phyloP scores from a whole-genome alignment of 2,113 vertebrate genomes.

The Fukomys damarensis region DNA sequence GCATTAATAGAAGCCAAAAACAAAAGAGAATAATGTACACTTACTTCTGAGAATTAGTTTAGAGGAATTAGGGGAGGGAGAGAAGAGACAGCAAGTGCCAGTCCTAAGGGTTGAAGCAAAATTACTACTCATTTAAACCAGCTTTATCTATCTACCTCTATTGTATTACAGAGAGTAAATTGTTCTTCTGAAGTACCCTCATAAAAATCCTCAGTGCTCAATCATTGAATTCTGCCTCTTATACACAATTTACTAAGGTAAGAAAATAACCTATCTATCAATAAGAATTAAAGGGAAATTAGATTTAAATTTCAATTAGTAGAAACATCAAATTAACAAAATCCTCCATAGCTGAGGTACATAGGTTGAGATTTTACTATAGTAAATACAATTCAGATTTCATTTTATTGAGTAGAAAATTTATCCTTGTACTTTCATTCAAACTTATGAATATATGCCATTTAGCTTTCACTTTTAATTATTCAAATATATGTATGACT shows the following conservation, averaged over 20 bases:
- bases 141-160: neutral
- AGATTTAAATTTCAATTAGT: constrained; percentile 64
- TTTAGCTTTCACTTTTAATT: neutral
- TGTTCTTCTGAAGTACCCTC: neutral
- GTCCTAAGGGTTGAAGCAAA: neutral
- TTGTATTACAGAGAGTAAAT: neutral
- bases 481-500: constrained; percentile 10
- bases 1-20: neutral
- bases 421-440: neutral
- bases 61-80: neutral
- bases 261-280: constrained; percentile 43
- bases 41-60: constrained; percentile 49
- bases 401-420: neutral
- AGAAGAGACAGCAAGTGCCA: neutral
- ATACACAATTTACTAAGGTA: neutral
- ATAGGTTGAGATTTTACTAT: constrained; percentile 25
- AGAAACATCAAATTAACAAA: constrained; percentile 52
- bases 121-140: constrained; percentile 28
- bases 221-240: constrained; percentile 49
- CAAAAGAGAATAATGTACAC: neutral
- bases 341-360: constrained; percentile 20
- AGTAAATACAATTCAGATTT: constrained; percentile 43
- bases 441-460: neutral
- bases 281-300: constrained; percentile 37
- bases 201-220: constrained; percentile 43